These are phyloP conservation scores for Donacobius atricapilla DNA, from an alignment of 2,113 vertebrate species.

Conservation along the genomic window DNA sequence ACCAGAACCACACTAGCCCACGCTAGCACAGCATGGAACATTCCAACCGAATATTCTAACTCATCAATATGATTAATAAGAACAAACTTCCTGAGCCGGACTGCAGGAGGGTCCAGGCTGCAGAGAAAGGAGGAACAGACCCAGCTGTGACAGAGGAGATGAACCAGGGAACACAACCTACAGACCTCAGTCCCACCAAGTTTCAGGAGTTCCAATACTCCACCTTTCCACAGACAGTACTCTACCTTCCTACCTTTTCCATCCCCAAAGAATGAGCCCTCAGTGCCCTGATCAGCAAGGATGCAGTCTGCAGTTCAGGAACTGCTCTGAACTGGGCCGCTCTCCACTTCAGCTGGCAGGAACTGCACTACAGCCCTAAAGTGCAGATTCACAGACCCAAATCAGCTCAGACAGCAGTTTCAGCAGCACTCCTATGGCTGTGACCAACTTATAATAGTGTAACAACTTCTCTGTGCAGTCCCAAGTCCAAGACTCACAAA, in stretches of 20 bases:
- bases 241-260: not conserved
- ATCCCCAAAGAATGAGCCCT: not conserved
- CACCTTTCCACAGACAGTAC: not conserved
- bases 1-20: not conserved
- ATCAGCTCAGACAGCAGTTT: not conserved
- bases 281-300: not conserved
- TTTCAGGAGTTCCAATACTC: not conserved
- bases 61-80: too few species aligned
- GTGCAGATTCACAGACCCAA: not conserved
- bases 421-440: not conserved
- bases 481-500: not conserved
- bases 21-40: rapidly evolving
- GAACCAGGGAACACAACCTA: not conserved
- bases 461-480: not conserved
- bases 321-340: not conserved
- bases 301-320: not conserved
- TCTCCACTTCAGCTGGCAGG: not conserved
- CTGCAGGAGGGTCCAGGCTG: not conserved
- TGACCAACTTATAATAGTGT: too few species aligned
- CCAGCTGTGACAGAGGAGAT: rapidly evolving
- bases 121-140: not conserved
- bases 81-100: not conserved
- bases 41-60: not conserved
- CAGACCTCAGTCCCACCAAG: not conserved
- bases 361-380: not conserved